phyloP scores from a whole-genome alignment of 2,888 invertebrate genomes.

The Anaspis maculata region DNA sequence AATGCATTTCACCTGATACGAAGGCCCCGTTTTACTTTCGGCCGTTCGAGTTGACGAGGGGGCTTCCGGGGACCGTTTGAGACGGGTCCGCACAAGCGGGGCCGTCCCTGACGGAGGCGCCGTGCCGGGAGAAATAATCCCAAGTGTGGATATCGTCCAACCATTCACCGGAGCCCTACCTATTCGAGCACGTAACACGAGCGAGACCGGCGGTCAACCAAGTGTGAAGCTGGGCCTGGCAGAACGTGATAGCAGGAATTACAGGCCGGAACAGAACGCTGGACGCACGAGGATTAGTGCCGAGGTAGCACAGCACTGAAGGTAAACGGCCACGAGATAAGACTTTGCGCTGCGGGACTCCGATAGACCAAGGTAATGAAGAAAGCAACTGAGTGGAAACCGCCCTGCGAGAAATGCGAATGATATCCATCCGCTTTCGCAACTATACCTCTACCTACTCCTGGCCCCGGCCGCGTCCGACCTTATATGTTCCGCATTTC shows the following conservation, averaged over 20 bases:
- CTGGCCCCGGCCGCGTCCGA: neutral
- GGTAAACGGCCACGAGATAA: constrained; percentile 34
- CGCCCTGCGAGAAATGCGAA: constrained; percentile 12
- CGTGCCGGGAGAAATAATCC: neutral
- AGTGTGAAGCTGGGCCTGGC: constrained; percentile 38
- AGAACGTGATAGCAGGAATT: constrained; percentile 42
- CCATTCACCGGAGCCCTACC: constrained; percentile 16
- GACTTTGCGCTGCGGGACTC: constrained; percentile 30
- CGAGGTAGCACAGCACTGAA: constrained; percentile 29
- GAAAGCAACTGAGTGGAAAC: constrained; percentile 29
- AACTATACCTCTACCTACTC: constrained; percentile 3
- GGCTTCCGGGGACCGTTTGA: too few species aligned
- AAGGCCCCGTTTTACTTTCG: too few species aligned
- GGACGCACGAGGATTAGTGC: constrained; percentile 38
- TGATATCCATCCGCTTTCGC: constrained; percentile 4
- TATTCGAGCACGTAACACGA: constrained; percentile 31
- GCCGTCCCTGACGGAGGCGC: too few species aligned
- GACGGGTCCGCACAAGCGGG: too few species aligned
- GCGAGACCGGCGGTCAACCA: constrained; percentile 29
- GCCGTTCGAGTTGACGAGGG: too few species aligned
- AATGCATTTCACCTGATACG: too few species aligned
- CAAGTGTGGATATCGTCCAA: neutral
- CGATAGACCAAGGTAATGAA: constrained; percentile 37
- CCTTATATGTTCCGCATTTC: constrained; percentile 3
- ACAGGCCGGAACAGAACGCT: constrained; percentile 39